Evolutionary conservation across 2,797 vertebrate species (phyloP).

Genomic region (Somateria mollissima): DNA sequence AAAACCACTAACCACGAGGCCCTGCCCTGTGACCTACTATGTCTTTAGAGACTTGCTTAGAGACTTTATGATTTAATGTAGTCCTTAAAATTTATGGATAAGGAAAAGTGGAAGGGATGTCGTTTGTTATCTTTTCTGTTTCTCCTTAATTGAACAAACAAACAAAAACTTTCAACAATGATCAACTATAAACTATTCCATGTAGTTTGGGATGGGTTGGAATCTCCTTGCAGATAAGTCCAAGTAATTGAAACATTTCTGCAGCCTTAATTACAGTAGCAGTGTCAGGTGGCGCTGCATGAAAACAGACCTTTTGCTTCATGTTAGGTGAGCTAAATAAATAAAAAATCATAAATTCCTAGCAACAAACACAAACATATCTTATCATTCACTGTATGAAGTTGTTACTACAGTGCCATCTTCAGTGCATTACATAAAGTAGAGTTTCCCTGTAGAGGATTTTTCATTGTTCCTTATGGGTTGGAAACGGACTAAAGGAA

Average conservation of each 20-base stretch:
- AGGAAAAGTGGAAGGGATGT: not conserved
- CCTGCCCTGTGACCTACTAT: not conserved
- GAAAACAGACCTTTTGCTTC: slow-evolving; percentile 46
- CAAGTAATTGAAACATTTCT: slow-evolving; percentile 22
- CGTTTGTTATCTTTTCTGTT: not conserved
- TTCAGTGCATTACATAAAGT: slow-evolving; percentile 73
- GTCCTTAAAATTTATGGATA: not conserved
- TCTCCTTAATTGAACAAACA: not conserved
- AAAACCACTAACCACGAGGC: not conserved
- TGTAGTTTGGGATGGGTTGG: not conserved
- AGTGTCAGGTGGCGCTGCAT: not conserved
- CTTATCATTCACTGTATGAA: slow-evolving; percentile 56
- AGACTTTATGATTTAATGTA: not conserved
- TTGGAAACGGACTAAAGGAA: not conserved
- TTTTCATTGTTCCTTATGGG: slow-evolving; percentile 32
- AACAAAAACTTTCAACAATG: not conserved
- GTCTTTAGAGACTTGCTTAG: not conserved
- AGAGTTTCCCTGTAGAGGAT: slow-evolving; percentile 18
- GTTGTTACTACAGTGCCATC: slow-evolving; percentile 79
- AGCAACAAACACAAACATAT: slow-evolving; percentile 43
- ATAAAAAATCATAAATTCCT: slow-evolving; percentile 38
- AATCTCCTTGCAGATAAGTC: slow-evolving; percentile 1
- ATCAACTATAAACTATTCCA: not conserved
- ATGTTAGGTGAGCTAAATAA: slow-evolving; percentile 32
- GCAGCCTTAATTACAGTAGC: slow-evolving; percentile 41